A percentile compares a stretch with the other conserved stretches of the same genome.
These are phyloP conservation scores for Drosophila auraria DNA, from an alignment of 1,140 invertebrate species.

Conservation along the genomic window DNA sequence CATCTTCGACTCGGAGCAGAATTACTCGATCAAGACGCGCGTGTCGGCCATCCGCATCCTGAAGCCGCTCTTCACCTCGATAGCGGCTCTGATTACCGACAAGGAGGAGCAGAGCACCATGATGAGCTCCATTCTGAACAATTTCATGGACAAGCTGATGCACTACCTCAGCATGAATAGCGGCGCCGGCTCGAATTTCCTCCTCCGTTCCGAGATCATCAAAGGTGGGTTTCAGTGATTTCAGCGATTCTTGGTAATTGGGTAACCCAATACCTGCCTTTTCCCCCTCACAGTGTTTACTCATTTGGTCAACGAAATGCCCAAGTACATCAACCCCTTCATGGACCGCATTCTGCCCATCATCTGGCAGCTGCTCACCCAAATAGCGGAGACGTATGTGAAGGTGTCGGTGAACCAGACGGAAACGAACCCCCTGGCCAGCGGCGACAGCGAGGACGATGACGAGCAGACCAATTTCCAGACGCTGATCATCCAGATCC, in stretches of 20 bases:
- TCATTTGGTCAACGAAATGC: conserved; percentile 88
- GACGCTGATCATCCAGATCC: conserved; percentile 91
- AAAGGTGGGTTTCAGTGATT: conserved; percentile 86
- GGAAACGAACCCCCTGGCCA: conserved; percentile 67
- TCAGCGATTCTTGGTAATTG: neutral
- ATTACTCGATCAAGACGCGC: conserved; percentile 84
- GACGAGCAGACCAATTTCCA: conserved; percentile 91
- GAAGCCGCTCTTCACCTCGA: conserved; percentile 84
- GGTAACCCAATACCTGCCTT: neutral
- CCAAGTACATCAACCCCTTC: conserved; percentile 89
- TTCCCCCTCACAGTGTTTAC: conserved; percentile 86
- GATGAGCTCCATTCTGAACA: conserved; percentile 89
- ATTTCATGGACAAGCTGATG: conserved; percentile 90
- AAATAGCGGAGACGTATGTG: conserved; percentile 87
- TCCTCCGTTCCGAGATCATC: conserved; percentile 90
- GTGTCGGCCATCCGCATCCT: conserved; percentile 79
- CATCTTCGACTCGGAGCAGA: conserved; percentile 89
- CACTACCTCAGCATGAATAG: conserved; percentile 88
- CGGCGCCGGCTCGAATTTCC: conserved; percentile 88
- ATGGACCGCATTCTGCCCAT: conserved; percentile 89
- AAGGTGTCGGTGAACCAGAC: conserved; percentile 82
- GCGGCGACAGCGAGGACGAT: conserved; percentile 72
- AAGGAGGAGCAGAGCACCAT: conserved; percentile 89
- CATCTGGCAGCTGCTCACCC: conserved; percentile 90
- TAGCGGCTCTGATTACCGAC: conserved; percentile 87